Conservation (phyloP, 2,113 vertebrate genomes). For the Gymnobelideus leadbeateri region DNA sequence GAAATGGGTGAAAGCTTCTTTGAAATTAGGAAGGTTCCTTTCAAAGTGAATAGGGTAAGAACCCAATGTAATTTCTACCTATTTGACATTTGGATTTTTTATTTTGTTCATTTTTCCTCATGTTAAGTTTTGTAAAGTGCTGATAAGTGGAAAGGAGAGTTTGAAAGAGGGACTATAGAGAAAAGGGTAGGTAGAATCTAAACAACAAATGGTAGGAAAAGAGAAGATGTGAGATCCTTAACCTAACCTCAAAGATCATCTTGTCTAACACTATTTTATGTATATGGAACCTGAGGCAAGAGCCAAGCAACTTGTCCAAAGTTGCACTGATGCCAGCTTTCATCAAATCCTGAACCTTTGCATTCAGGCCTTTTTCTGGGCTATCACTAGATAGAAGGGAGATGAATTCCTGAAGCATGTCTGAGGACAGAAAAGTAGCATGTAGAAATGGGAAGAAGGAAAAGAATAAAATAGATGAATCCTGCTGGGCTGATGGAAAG, state of each 20-base stretch:
- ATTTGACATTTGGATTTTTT: not conserved
- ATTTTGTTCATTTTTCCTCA: constrained; percentile 26
- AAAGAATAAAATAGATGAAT: not conserved
- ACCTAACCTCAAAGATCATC: not conserved
- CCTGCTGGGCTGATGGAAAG: not conserved
- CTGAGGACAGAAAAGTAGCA: not conserved
- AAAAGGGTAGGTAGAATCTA: not conserved
- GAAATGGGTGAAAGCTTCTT: not conserved
- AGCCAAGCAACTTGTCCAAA: not conserved
- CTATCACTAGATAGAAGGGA: not conserved
- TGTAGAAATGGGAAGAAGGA: not conserved
- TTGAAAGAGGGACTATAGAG: not conserved
- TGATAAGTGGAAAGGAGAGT: not conserved
- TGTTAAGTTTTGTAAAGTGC: not conserved
- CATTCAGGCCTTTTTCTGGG: not conserved
- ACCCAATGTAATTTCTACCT: not conserved
- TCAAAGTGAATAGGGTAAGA: not conserved
- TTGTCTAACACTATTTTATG: not conserved
- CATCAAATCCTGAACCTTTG: not conserved
- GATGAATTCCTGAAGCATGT: not conserved
- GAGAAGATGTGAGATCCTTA: not conserved
- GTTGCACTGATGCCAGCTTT: not conserved
- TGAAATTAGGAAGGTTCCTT: not conserved
- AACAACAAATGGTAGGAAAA: not conserved
- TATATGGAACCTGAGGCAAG: not conserved